Base-by-base conservation (phyloP, 2,797 vertebrate species). In the Helicolenus hilgendorfi region DNA sequence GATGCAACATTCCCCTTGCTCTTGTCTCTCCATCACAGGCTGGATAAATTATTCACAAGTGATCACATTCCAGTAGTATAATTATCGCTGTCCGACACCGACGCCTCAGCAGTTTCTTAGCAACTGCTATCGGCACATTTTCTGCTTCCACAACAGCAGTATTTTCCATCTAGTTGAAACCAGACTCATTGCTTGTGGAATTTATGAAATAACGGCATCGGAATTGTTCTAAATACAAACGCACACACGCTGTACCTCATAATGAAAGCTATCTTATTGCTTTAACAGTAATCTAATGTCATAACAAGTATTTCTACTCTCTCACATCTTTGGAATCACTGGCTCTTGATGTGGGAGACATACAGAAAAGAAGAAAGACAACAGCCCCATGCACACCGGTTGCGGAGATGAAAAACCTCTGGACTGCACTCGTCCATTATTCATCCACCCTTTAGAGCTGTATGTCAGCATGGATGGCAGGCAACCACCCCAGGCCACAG, bases 21-120 rank as follows among this genome's bases (percentile, higher is more conserved):
- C 82, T 72, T 64, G 24, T 87, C 86, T 79, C 85, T 89, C 79
- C 59, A 86, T 90, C 88, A 89, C 79, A 82, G 71, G 68, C 89
- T 84, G 79, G 65, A 93, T 94, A 93, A 95, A 95, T 95, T 92
- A 92, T 95, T 96, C 92, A 94, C 92, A 89, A 92, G 64, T 91
- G 91, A 94, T 95, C 92, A 92, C 77, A 89, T 96, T 94, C 84
- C 89, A 88, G 84, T 90, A 60, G 89, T 94, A 93, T 95, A 96
- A 96, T 97, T 96, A 96, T 94, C 87, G 94, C 92, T 90, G 94
- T 95, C 94, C 88, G 64, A 94, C 89, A 88, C 81, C 35, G 77
- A 88, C 90, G 92, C 91, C 85, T 95, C 91, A 84, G 83, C 90
- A 87, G 96, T 97, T 95, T 92, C 96, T 97, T 97, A 97, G 97